Evolutionary conservation across 2,888 invertebrate species (phyloP), one percentile per base, ranked within the genome.

Genomic region (Galeopsomyia nigrocyanea): DNA sequence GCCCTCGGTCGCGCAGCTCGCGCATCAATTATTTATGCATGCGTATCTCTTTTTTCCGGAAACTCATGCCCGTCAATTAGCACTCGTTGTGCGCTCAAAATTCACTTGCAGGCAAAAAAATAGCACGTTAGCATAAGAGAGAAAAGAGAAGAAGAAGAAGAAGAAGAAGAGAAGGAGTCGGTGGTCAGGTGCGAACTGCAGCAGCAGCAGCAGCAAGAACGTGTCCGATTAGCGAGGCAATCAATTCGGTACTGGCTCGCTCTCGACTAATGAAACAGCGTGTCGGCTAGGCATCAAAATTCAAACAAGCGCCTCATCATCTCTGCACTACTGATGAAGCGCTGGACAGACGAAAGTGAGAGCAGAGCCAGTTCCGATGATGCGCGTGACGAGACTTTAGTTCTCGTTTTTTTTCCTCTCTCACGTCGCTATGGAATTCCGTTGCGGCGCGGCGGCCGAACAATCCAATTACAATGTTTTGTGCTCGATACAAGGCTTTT

Each of bases 271-370:
- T 75, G 77, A 76, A 77, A 71, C 73, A 74, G 62, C 73, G 55
- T 71, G 72, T 65, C 62, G 69, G 22, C 46, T 53, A 64, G 64
- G 58, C 69, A 74, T 75, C 65, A 71, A 75, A 77, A 77, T 77
- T 77, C 75, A 76, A 77, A 75, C 74, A 69, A 77, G 75, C 75
- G 62, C 73, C 77, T 76, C 77, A 77, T 79, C 78, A 71, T 78
- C 77, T 71, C 68, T 26, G 26, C 26, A 5, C 26, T 3, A 26
- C 26, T n/a, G 51, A 17, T 19, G 26, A 21, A 5, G 13, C 39
- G 39, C 39, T 26, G 26, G n/a, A n/a, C 39, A 1, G 1, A 10
- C 39, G 39, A 39, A 39, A 39, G 39, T 10, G 39, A 39, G 39
- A 39, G 26, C 26, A 39, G 10, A 10, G 7, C 39, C 13, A 39